Percentiles rank a stretch among this genome's conserved stretches.
Conservation (phyloP, 2,888 invertebrate species). For the Ditylenchus weischeri region DNA sequence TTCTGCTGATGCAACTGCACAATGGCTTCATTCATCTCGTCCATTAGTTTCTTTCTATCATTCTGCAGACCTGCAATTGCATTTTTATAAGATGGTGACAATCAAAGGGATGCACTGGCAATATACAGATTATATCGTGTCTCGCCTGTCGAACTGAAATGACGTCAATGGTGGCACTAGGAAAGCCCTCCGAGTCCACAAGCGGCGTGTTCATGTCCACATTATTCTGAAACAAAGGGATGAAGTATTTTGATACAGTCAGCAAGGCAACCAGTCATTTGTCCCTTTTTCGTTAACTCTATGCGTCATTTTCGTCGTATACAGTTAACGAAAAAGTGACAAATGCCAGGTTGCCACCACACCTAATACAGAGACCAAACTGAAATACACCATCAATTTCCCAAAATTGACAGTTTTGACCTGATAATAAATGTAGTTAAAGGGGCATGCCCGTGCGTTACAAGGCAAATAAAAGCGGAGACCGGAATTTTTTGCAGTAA, state of each 20-base stretch:
- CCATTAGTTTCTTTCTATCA: slow-evolving; percentile 80
- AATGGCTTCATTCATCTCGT: slow-evolving; percentile 71
- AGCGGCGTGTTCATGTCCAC: slow-evolving; percentile 81
- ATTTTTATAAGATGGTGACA: background rate
- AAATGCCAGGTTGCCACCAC: too few relatives aligned
- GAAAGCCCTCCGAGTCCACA: slow-evolving; percentile 81
- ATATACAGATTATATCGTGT: slow-evolving; percentile 80
- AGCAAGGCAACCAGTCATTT: background rate
- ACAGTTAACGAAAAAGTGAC: too few relatives aligned
- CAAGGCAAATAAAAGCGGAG: too few relatives aligned
- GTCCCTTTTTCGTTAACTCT: background rate
- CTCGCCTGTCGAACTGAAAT: slow-evolving; percentile 84
- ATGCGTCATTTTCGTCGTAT: background rate
- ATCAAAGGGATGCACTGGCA: slow-evolving; percentile 3
- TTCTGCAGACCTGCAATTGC: slow-evolving; percentile 73
- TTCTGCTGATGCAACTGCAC: slow-evolving; percentile 26
- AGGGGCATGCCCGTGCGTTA: too few relatives aligned
- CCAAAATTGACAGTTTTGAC: too few relatives aligned
- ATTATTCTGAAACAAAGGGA: slow-evolving; percentile 57
- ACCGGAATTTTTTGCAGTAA: too few relatives aligned
- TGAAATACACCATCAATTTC: background rate
- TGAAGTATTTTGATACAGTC: background rate
- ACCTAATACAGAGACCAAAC: too few relatives aligned
- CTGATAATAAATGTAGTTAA: too few relatives aligned
- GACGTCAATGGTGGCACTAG: slow-evolving; percentile 82